Evolutionary conservation across 2,888 invertebrate species (phyloP).

Genomic region (Acrobasis suavella): DNA sequence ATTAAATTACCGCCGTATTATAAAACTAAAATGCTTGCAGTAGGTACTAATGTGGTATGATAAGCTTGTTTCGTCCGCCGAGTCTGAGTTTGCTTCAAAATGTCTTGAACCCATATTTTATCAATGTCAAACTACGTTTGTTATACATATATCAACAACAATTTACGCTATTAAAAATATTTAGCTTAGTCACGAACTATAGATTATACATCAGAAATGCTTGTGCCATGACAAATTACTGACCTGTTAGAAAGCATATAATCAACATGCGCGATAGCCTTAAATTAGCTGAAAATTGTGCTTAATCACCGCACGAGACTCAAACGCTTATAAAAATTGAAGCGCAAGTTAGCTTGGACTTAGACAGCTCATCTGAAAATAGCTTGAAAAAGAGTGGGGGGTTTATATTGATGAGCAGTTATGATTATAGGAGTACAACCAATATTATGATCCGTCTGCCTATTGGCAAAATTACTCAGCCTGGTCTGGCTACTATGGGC

Average conservation of each 20-base stretch:
- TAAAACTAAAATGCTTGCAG: background rate
- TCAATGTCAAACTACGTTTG: background rate
- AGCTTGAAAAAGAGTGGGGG: constrained; percentile 13
- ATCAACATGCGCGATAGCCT: background rate
- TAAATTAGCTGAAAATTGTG: background rate
- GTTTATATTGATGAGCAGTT: constrained; percentile 46
- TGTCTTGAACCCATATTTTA: background rate
- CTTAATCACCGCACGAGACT: constrained; percentile 1
- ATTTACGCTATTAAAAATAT: background rate
- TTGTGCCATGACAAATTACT: background rate
- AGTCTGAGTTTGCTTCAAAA: background rate
- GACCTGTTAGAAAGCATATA: too few species aligned
- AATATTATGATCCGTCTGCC: constrained; percentile 91
- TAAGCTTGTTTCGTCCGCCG: background rate
- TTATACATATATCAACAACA: background rate
- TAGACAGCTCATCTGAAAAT: constrained; percentile 7
- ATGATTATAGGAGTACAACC: constrained; percentile 84
- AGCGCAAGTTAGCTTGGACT: constrained; percentile 21
- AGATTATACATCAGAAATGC: background rate
- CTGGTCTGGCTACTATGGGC: constrained; percentile 90
- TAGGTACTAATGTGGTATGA: background rate
- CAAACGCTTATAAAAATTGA: background rate
- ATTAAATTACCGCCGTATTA: background rate
- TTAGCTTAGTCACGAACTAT: background rate
- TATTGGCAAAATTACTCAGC: constrained; percentile 94